These are phyloP conservation scores for Coremacera marginata DNA, from an alignment of 2,888 invertebrate genomes.

Conservation along the genomic window DNA sequence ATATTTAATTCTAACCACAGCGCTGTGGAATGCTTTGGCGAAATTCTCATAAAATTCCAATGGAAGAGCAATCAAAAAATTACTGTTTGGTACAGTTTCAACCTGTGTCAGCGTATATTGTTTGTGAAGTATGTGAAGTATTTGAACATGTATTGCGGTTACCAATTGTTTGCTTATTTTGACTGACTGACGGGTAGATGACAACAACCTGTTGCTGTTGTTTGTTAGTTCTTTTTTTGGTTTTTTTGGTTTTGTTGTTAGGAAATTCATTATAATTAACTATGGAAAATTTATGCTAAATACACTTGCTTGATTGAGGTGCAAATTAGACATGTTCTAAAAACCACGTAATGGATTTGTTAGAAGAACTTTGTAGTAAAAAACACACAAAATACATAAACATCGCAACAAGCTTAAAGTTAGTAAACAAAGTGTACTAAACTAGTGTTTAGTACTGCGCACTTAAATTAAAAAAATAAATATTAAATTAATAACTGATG, in stretches of 20 bases:
- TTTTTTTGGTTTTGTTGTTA: constrained; percentile 25
- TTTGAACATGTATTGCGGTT: not conserved
- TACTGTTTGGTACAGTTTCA: constrained; percentile 11
- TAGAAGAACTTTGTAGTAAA: too few species aligned
- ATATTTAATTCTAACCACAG: not conserved
- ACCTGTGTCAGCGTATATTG: not conserved
- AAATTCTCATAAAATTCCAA: not conserved
- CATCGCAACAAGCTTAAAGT: too few species aligned
- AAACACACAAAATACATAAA: too few species aligned
- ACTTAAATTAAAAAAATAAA: too few species aligned
- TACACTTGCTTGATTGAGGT: not conserved
- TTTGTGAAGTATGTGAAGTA: not conserved
- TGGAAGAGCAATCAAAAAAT: not conserved
- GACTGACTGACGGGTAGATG: not conserved
- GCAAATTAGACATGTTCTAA: not conserved
- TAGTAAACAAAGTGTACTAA: too few species aligned
- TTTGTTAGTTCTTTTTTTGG: not conserved
- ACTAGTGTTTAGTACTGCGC: too few species aligned
- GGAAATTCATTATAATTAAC: too few species aligned
- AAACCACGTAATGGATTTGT: too few species aligned
- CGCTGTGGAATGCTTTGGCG: too few species aligned
- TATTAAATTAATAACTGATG: too few species aligned
- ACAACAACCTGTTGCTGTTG: not conserved
- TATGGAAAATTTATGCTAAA: not conserved
- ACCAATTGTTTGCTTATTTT: not conserved